phyloP scores from a whole-genome alignment of 2,797 vertebrate genomes.

The Acipenser oxyrinchus region DNA sequence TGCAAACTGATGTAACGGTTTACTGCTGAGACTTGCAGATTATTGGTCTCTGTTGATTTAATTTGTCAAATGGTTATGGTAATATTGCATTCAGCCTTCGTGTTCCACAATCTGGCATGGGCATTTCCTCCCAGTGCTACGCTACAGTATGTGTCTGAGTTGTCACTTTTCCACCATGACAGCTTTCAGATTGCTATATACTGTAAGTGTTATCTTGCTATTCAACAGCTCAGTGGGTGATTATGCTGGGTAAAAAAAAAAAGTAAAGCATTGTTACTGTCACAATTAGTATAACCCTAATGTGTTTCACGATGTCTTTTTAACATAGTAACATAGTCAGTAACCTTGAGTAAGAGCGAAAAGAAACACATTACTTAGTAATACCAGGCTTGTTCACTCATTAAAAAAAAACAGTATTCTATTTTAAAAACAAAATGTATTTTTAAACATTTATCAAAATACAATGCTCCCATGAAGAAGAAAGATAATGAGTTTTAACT shows the following conservation, averaged over 20 bases:
- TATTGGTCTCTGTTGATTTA: neutral
- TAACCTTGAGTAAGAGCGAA: no score
- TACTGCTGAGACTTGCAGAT: no score
- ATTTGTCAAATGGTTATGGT: neutral
- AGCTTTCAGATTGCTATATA: neutral
- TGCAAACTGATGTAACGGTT: no score
- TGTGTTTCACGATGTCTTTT: no score
- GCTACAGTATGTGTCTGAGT: neutral
- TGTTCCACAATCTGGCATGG: neutral
- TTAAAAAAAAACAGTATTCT: neutral
- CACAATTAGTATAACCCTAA: neutral
- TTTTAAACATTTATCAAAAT: constrained; percentile 4
- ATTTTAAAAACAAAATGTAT: neutral
- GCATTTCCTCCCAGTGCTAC: neutral
- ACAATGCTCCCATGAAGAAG: neutral
- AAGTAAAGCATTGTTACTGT: neutral
- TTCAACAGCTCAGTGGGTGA: neutral
- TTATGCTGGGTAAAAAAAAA: neutral
- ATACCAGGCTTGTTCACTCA: no score
- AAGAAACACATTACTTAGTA: no score
- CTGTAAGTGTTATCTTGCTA: neutral
- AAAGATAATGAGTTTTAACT: neutral
- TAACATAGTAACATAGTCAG: no score
- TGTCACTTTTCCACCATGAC: neutral
- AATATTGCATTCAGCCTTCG: neutral